Percentiles rank a stretch among this genome's conserved stretches.
Evolutionary conservation across 2,797 vertebrate genomes (phyloP).

Genomic region (Arnoldichthys spilopterus): DNA sequence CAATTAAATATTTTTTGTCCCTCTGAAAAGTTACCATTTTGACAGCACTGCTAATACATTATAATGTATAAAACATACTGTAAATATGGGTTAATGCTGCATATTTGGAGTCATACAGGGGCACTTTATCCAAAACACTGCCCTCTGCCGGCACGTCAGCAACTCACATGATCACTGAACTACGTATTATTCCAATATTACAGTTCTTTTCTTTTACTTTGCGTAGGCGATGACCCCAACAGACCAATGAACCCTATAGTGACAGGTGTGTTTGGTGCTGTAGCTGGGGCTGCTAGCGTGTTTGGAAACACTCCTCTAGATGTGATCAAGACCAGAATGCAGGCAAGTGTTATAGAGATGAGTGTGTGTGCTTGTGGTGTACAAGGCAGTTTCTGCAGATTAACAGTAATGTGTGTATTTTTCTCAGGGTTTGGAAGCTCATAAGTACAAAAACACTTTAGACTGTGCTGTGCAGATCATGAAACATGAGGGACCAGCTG

Average conservation of each 20-base stretch:
- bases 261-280: constrained; percentile 87
- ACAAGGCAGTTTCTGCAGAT: background rate
- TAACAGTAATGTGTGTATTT: background rate
- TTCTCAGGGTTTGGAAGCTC: constrained; percentile 87
- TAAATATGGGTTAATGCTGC: background rate
- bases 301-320: constrained; percentile 96
- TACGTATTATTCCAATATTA: background rate
- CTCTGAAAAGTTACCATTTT: no score
- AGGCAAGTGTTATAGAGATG: constrained; percentile 72
- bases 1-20: no score
- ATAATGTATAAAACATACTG: background rate
- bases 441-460: constrained; percentile 91
- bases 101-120: no score
- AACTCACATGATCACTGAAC: background rate
- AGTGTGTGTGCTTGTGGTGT: background rate
- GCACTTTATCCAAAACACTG: constrained; percentile 22
- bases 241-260: constrained; percentile 87
- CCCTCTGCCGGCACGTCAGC: constrained; percentile 45
- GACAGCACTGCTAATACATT: background rate
- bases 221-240: constrained; percentile 85
- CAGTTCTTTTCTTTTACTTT: background rate
- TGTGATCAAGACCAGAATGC: constrained; percentile 96
- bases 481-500: constrained; percentile 85
- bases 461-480: constrained; percentile 92
- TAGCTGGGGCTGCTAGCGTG: constrained; percentile 91